Conservation (phyloP, 2,888 invertebrate genomes). For the Anodontia alba region DNA sequence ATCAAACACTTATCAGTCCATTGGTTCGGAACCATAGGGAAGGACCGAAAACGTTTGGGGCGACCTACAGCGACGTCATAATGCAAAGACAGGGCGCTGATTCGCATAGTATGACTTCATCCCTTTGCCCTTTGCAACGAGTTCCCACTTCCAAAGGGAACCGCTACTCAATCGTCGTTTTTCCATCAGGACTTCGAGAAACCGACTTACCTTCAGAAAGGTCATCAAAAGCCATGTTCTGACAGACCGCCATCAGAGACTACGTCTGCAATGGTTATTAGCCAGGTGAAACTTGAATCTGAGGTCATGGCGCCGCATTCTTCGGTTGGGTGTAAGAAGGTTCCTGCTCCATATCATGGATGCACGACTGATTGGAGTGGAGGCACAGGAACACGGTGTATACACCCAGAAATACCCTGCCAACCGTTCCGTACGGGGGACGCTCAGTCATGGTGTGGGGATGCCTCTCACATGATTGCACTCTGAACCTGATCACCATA, state of each 20-base stretch:
- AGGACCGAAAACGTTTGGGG: background rate
- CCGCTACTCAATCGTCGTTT: too few relatives aligned
- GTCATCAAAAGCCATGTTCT: constrained; percentile 24
- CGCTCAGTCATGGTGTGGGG: too few relatives aligned
- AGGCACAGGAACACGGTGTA: constrained; percentile 1
- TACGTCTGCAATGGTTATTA: constrained; percentile 20
- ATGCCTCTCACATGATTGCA: background rate
- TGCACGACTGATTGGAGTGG: constrained; percentile 20
- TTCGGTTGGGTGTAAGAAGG: constrained; percentile 22
- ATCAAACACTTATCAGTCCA: constrained; percentile 4
- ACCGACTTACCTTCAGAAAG: constrained; percentile 4
- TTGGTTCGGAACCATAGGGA: background rate
- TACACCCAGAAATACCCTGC: background rate
- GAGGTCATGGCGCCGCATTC: constrained; percentile 21
- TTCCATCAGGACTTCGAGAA: too few relatives aligned
- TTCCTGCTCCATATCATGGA: constrained; percentile 14
- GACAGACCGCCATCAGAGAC: constrained; percentile 8
- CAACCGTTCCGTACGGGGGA: background rate
- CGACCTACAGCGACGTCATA: too few relatives aligned
- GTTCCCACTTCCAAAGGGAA: too few relatives aligned
- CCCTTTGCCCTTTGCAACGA: too few relatives aligned
- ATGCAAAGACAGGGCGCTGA: too few relatives aligned
- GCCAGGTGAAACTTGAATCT: constrained; percentile 18
- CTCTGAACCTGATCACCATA: background rate
- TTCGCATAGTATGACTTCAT: too few relatives aligned